Percentiles rank a stretch among this genome's conserved stretches.
These are phyloP conservation scores for Drosophila borborema DNA, from an alignment of 2,888 invertebrate genomes.

Conservation along the genomic window DNA sequence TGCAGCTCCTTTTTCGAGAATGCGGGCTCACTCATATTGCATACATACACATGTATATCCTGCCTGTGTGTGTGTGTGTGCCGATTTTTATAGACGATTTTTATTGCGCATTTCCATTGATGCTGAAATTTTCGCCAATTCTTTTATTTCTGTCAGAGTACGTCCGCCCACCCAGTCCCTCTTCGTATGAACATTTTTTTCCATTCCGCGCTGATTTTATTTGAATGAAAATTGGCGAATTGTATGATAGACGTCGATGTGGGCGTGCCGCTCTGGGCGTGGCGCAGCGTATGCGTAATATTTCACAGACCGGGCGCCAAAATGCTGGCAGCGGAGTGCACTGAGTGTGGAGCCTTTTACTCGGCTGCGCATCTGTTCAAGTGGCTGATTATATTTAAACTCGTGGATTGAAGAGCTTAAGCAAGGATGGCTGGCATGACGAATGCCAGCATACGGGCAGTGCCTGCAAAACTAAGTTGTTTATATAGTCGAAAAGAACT, in stretches of 20 bases:
- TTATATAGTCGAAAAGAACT: slow-evolving; percentile 32
- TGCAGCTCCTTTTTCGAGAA: slow-evolving; percentile 12
- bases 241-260: slow-evolving; percentile 72
- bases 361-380: slow-evolving; percentile 74
- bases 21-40: slow-evolving; percentile 57
- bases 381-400: slow-evolving; percentile 75
- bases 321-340: slow-evolving; percentile 40
- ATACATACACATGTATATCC: background rate
- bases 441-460: slow-evolving; percentile 21
- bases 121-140: slow-evolving; percentile 73
- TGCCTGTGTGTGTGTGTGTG: slow-evolving; percentile 44
- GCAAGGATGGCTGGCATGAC: slow-evolving; percentile 36
- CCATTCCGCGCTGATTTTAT: slow-evolving; percentile 70
- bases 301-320: slow-evolving; percentile 48
- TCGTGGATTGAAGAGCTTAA: slow-evolving; percentile 54
- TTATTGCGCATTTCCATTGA: slow-evolving; percentile 81
- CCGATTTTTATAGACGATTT: slow-evolving; percentile 79
- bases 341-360: slow-evolving; percentile 45
- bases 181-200: slow-evolving; percentile 35
- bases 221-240: slow-evolving; percentile 80
- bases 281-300: slow-evolving; percentile 77
- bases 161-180: background rate
- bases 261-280: slow-evolving; percentile 71
- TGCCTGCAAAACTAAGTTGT: slow-evolving; percentile 18
- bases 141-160: slow-evolving; percentile 13